phyloP scores from a whole-genome alignment of 2,888 invertebrate species.

The Hoplodrina ambigua region DNA sequence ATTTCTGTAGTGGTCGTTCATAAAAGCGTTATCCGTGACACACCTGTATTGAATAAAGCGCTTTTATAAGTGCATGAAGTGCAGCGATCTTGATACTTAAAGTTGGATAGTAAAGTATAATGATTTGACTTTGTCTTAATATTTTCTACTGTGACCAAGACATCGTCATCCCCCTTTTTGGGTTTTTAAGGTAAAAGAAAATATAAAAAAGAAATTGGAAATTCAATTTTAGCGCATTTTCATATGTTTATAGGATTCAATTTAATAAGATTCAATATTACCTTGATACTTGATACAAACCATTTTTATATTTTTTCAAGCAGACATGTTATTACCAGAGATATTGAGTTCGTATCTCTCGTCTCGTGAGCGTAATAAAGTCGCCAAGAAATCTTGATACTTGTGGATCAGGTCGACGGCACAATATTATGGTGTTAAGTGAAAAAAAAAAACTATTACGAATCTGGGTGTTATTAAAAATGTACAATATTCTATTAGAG shows the following conservation, averaged over 20 bases:
- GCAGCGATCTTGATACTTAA: neutral
- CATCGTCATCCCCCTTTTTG: neutral
- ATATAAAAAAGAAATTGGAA: slow-evolving; percentile 12
- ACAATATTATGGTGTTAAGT: neutral
- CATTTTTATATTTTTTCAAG: slow-evolving; percentile 26
- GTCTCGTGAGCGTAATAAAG: slow-evolving; percentile 31
- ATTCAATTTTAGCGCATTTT: slow-evolving; percentile 23
- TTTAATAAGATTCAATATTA: slow-evolving; percentile 29
- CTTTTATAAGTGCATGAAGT: neutral
- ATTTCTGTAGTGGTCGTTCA: slow-evolving; percentile 2
- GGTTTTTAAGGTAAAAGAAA: neutral
- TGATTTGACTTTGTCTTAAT: neutral
- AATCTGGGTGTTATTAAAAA: neutral
- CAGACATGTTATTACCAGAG: slow-evolving; percentile 32
- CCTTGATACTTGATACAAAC: slow-evolving; percentile 20
- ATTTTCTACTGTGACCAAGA: neutral
- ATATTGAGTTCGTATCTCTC: slow-evolving; percentile 44
- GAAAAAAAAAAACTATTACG: slow-evolving; percentile 3
- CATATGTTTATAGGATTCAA: slow-evolving; percentile 4
- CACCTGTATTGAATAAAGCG: neutral
- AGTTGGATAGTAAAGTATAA: neutral
- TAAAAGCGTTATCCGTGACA: neutral
- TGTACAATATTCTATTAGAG: neutral
- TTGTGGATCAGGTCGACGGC: neutral
- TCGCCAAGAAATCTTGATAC: slow-evolving; percentile 16